Evolutionary conservation across 2,797 vertebrate genomes (phyloP), one percentile per base, ranked within the genome.

Genomic region (Centroberyx gerrardi): DNA sequence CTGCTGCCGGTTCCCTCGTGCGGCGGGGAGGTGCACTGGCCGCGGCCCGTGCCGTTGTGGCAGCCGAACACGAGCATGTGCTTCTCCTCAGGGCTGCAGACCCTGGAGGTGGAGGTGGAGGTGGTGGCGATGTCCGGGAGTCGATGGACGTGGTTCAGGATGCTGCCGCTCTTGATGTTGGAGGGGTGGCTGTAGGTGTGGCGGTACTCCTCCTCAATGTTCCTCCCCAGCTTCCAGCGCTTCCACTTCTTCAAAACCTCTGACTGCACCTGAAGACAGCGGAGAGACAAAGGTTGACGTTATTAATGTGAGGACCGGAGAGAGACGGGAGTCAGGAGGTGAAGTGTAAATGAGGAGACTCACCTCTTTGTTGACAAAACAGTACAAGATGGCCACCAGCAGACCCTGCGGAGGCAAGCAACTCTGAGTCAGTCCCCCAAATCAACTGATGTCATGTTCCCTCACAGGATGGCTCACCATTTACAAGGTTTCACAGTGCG

Each of bases 351-450:
- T 15, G 3, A 52, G 9, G 38, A 59, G 15, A 72, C 96, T 94
- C 86, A 99, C 98, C 96, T 99, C 98, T 92, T 98, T 99, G 94
- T 99, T 99, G 93, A 99, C 95, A 2, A 99, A 99, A 86, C 98
- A 99, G 94, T 99, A 99, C 80, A 99, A 96, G 64, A 99, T 96
- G 70, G 98, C 98, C 77, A 99, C 98, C 92, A 99, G 92, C 79
- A 99, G 96, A 68, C 98, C 98, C 98, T 99, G 93, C 59, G 69
- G 83, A 90, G 61, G 89, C 60, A 81, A 72, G 6, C 51, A 69
- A 69, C 2, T 27, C 8, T 33, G 31, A 28, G 38, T 78, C 14
- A 82, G 27, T 49, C 12, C 7, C 4, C 44, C 12, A 3, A 2
- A n/a, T 42, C 17, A 36, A 22, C 9, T 46, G 29, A 42, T 56